phyloP scores from a whole-genome alignment of 1,140 invertebrate species.

The Drosophila carrolli region DNA sequence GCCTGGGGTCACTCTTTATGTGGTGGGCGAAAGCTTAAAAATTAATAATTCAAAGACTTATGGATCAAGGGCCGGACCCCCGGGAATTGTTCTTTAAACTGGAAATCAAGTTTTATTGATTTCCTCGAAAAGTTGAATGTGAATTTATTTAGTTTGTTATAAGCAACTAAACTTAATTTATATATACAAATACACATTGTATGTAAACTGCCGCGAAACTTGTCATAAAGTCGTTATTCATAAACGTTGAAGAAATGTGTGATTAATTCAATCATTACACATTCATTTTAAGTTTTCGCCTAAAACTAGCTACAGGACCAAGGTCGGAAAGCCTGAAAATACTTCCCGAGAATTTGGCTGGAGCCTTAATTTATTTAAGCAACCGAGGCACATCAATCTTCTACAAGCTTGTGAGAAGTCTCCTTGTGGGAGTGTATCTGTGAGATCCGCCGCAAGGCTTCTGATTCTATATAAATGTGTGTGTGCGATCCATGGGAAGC shows the following conservation, averaged over 20 bases:
- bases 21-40: conserved; percentile 61
- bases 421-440: conserved; percentile 17
- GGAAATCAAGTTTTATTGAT: conserved; percentile 61
- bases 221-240: conserved; percentile 67
- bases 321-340: conserved; percentile 8
- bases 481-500: conserved; percentile 46
- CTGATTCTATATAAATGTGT: conserved; percentile 21
- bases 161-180: conserved; percentile 68
- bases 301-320: conserved; percentile 41
- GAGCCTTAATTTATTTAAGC: conserved; percentile 77
- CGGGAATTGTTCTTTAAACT: conserved; percentile 33
- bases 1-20: conserved; percentile 38
- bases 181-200: conserved; percentile 7
- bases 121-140: conserved; percentile 14
- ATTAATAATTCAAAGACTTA: conserved; percentile 81
- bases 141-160: conserved; percentile 57
- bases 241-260: conserved; percentile 26
- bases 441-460: conserved; percentile 26
- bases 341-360: conserved; percentile 16
- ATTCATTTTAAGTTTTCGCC: conserved; percentile 72
- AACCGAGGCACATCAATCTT: conserved; percentile 73
- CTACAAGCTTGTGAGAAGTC: conserved; percentile 53
- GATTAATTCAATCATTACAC: conserved; percentile 71
- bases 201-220: conserved; percentile 55
- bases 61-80: conserved; percentile 46